These are phyloP conservation scores for Maniola jurtina DNA, from an alignment of 1,140 invertebrate species.

Conservation along the genomic window DNA sequence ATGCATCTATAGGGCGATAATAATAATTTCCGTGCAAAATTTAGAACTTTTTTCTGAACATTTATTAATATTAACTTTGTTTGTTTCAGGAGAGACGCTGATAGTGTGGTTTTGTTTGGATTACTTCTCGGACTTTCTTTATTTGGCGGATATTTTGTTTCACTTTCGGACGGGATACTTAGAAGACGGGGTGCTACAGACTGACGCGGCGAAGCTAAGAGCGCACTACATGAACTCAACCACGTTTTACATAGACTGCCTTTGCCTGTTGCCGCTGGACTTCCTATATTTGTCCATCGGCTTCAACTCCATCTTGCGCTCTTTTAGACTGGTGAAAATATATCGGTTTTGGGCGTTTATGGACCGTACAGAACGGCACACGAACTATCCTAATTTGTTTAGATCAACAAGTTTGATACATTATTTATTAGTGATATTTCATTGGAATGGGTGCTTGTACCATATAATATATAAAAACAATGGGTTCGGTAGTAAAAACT, in stretches of 20 bases:
- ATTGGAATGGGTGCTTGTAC: slow-evolving; percentile 99
- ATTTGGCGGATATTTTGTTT: slow-evolving; percentile 97
- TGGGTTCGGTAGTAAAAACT: slow-evolving; percentile 94
- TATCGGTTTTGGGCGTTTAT: slow-evolving; percentile 99
- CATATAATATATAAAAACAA: slow-evolving; percentile 97
- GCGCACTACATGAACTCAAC: slow-evolving; percentile 99
- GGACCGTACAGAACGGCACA: slow-evolving; percentile 98
- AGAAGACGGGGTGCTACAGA: slow-evolving; percentile 97
- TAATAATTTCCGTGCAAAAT: background rate
- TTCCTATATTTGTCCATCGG: slow-evolving; percentile 98
- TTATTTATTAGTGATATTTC: slow-evolving; percentile 98
- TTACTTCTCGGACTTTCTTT: slow-evolving; percentile 97
- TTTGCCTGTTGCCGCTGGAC: slow-evolving; percentile 97
- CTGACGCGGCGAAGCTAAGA: slow-evolving; percentile 94
- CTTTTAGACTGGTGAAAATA: slow-evolving; percentile 98
- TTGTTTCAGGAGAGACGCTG: slow-evolving; percentile 88
- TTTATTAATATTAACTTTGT: slow-evolving; percentile 17
- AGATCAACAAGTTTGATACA: slow-evolving; percentile 96
- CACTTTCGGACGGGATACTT: slow-evolving; percentile 98
- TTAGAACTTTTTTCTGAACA: background rate
- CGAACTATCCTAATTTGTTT: slow-evolving; percentile 99
- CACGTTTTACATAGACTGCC: slow-evolving; percentile 98
- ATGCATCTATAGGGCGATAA: background rate
- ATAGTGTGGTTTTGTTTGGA: slow-evolving; percentile 98
- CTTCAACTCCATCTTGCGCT: slow-evolving; percentile 97